These are phyloP conservation scores for Harpalus rubripes DNA, from an alignment of 2,888 invertebrate species.

Conservation along the genomic window DNA sequence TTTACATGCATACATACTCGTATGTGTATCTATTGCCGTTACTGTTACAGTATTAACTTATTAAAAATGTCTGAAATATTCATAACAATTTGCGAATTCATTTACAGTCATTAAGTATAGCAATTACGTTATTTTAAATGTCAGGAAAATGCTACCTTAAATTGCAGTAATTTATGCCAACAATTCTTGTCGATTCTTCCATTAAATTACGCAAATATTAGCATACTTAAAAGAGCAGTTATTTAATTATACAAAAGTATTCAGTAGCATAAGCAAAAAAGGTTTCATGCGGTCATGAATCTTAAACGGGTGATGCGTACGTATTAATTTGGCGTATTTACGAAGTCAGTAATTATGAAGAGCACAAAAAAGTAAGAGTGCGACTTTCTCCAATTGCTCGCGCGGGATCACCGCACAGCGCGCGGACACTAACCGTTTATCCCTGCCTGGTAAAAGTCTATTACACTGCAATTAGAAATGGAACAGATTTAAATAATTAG, in stretches of 20 bases:
- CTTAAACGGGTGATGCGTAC: slow-evolving; percentile 32
- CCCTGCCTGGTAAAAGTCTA: slow-evolving; percentile 59
- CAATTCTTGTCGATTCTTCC: slow-evolving; percentile 16
- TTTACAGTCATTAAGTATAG: slow-evolving; percentile 6
- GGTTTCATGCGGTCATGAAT: not conserved
- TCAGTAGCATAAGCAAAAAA: slow-evolving; percentile 51
- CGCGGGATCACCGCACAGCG: slow-evolving; percentile 47
- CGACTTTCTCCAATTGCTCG: slow-evolving; percentile 57
- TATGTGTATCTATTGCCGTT: not conserved
- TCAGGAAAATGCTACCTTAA: not conserved
- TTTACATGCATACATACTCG: too few relatives aligned
- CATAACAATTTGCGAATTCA: slow-evolving; percentile 24
- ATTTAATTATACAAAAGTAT: slow-evolving; percentile 54
- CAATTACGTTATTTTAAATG: slow-evolving; percentile 44
- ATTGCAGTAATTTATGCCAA: slow-evolving; percentile 36
- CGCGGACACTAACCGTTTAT: slow-evolving; percentile 30
- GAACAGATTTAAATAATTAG: slow-evolving; percentile 63
- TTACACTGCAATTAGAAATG: slow-evolving; percentile 61
- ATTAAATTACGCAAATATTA: slow-evolving; percentile 48
- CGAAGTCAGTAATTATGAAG: slow-evolving; percentile 46
- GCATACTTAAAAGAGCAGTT: slow-evolving; percentile 24
- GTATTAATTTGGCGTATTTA: slow-evolving; percentile 58
- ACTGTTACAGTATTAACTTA: not conserved
- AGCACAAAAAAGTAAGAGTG: slow-evolving; percentile 62
- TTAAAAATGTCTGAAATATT: slow-evolving; percentile 1